Evolutionary conservation across 1,140 invertebrate genomes (phyloP).

Genomic region (Onthophagus taurus): DNA sequence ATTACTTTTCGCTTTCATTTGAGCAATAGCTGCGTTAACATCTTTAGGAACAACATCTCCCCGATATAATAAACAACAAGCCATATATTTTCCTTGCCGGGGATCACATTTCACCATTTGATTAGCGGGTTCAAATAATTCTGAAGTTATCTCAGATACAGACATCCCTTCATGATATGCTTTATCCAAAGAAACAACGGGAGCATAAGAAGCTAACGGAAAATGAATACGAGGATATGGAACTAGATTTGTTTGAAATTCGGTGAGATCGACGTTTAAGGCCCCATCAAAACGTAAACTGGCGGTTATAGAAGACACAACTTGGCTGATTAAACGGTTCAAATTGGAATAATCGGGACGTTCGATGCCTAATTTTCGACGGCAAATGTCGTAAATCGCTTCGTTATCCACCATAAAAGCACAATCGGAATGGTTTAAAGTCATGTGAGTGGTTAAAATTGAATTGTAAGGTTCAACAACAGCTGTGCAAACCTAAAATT

Average conservation of each 20-base stretch:
- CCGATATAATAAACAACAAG: slow-evolving; percentile 57
- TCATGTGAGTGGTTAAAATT: slow-evolving; percentile 51
- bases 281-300: slow-evolving; percentile 67
- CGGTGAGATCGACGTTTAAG: slow-evolving; percentile 66
- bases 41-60: slow-evolving; percentile 46
- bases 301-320: slow-evolving; percentile 67
- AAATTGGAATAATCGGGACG: slow-evolving; percentile 52
- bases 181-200: slow-evolving; percentile 44
- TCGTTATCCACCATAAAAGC: slow-evolving; percentile 62
- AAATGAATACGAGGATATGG: slow-evolving; percentile 58
- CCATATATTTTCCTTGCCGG: slow-evolving; percentile 57
- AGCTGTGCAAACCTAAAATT: slow-evolving; percentile 41
- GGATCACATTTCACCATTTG: slow-evolving; percentile 60
- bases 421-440: slow-evolving; percentile 51
- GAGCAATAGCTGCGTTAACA: slow-evolving; percentile 69
- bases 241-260: slow-evolving; percentile 62
- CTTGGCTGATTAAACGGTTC: slow-evolving; percentile 56
- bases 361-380: slow-evolving; percentile 52
- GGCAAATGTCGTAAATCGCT: slow-evolving; percentile 63
- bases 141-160: slow-evolving; percentile 55
- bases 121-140: slow-evolving; percentile 51
- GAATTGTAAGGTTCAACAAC: slow-evolving; percentile 65
- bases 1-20: slow-evolving; percentile 55
- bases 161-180: slow-evolving; percentile 52
- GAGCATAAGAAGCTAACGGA: slow-evolving; percentile 62